phyloP scores from a whole-genome alignment of 2,888 invertebrate genomes.

The Leptopterna dolabrata region DNA sequence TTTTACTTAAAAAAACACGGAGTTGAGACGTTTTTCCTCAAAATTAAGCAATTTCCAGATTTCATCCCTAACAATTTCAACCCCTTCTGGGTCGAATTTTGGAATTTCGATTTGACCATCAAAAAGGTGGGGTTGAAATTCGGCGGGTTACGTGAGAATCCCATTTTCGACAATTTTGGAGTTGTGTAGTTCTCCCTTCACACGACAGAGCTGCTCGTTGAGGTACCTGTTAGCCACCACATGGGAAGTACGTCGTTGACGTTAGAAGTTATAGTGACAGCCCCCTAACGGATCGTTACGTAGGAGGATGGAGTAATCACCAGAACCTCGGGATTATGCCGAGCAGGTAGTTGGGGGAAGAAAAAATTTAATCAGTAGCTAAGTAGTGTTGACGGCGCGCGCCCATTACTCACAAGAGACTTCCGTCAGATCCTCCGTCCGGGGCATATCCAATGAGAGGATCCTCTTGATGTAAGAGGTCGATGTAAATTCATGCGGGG shows the following conservation, averaged over 20 bases:
- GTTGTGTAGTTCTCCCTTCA: too few species aligned
- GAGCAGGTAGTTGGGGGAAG: background rate
- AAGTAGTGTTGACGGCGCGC: constrained; percentile 25
- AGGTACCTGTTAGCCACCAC: too few species aligned
- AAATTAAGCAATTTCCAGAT: too few species aligned
- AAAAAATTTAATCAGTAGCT: constrained; percentile 36
- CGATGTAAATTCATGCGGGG: constrained; percentile 35
- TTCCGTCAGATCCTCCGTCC: constrained; percentile 34
- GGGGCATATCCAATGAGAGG: background rate
- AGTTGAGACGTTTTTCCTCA: too few species aligned
- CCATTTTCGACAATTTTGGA: too few species aligned
- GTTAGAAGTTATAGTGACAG: background rate
- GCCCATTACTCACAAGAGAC: constrained; percentile 37
- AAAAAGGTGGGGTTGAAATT: too few species aligned
- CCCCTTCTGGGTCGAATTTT: too few species aligned
- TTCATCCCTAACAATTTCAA: too few species aligned
- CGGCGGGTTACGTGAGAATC: too few species aligned
- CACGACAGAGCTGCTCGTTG: too few species aligned
- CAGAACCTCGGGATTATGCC: background rate
- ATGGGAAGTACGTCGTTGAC: background rate
- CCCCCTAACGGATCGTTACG: background rate
- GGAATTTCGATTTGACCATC: too few species aligned
- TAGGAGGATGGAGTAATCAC: background rate
- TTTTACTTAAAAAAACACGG: too few species aligned
- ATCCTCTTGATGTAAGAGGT: constrained; percentile 25